These are phyloP conservation scores for Drosophila testacea DNA, from an alignment of 2,888 invertebrate genomes.

Conservation along the genomic window DNA sequence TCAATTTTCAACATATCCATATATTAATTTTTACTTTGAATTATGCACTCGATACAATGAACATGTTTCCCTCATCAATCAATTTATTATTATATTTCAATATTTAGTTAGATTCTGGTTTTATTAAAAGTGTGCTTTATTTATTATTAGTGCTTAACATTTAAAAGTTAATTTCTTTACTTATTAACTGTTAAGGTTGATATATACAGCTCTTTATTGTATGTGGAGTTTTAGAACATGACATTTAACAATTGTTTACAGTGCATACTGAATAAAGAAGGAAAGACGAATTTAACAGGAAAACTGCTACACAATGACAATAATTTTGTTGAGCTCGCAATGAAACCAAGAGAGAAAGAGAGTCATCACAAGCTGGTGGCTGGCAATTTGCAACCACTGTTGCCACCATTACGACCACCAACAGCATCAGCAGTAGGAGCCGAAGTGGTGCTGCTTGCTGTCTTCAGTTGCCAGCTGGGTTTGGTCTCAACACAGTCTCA, in stretches of 20 bases:
- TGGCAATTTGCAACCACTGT: conserved; percentile 72
- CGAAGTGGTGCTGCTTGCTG: conserved; percentile 30
- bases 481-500: conserved; percentile 40
- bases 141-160: too few species aligned
- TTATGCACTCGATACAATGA: too few species aligned
- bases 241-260: conserved; percentile 34
- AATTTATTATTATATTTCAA: too few species aligned
- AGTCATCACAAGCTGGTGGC: conserved; percentile 57
- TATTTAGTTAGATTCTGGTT: too few species aligned
- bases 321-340: conserved; percentile 46
- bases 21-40: neutral
- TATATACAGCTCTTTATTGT: too few species aligned
- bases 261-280: conserved; percentile 31
- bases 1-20: neutral
- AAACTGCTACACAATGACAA: conserved; percentile 55
- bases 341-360: conserved; percentile 4
- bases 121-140: too few species aligned
- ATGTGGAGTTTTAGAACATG: neutral
- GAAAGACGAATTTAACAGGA: conserved; percentile 36
- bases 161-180: too few species aligned
- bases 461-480: conserved; percentile 47
- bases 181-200: too few species aligned
- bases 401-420: conserved; percentile 54
- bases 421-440: conserved; percentile 25
- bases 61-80: too few species aligned